Conservation (phyloP, 2,113 vertebrate species). For the Glaucomys volans region DNA sequence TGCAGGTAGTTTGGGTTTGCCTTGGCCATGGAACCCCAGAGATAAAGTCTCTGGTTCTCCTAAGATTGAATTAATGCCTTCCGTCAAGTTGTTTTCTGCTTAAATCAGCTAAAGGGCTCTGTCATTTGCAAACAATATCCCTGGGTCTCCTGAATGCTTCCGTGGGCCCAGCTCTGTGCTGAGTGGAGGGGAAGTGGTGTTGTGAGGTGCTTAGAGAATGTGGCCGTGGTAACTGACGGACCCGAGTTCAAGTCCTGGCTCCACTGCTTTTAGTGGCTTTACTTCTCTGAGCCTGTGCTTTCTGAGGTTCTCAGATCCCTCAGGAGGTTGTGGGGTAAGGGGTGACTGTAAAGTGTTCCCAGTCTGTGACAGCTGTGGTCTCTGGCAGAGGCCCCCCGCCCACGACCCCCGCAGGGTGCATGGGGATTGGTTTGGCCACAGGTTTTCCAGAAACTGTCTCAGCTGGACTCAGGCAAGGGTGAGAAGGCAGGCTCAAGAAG, state of each 20-base stretch:
- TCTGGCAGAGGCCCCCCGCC: no score
- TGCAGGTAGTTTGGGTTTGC: neutral
- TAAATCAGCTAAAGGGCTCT: neutral
- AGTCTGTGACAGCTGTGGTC: no score
- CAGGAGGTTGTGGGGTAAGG: neutral
- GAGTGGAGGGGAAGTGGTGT: neutral
- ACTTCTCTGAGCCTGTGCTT: neutral
- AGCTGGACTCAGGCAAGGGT: neutral
- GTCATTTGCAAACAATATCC: no score
- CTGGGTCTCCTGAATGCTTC: neutral
- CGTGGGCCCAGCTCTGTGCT: neutral
- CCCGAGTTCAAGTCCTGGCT: neutral
- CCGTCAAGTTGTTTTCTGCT: neutral
- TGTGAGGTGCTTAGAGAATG: neutral
- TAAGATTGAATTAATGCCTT: neutral
- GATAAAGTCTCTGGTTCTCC: neutral
- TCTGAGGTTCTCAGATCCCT: neutral
- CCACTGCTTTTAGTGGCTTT: neutral
- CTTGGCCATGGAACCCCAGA: neutral
- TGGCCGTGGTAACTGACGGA: neutral
- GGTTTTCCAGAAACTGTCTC: neutral
- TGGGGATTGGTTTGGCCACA: neutral
- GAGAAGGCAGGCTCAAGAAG: no score
- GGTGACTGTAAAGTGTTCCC: neutral
- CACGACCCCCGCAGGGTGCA: no score